Conservation (phyloP, 2,888 invertebrate genomes). For the Rotaria macrura region DNA sequence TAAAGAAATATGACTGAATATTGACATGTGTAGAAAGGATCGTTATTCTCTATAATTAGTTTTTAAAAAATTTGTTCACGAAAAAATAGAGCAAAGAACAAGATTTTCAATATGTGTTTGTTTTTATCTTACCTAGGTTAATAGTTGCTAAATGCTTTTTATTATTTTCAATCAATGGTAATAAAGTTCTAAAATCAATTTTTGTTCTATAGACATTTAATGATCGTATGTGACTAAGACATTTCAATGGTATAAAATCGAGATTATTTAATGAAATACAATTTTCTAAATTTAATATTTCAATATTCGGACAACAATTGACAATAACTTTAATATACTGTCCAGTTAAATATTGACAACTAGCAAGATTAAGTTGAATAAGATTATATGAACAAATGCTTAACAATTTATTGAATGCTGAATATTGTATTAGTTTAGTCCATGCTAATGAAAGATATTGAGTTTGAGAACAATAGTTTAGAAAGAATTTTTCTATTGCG, state of each 20-base stretch:
- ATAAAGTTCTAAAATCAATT: constrained; percentile 4
- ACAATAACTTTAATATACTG: not conserved
- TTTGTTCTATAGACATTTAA: constrained; percentile 9
- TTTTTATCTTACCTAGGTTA: not conserved
- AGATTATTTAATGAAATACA: not conserved
- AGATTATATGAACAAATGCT: not conserved
- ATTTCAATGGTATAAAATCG: constrained; percentile 9
- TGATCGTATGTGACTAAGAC: not conserved
- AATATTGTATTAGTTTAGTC: not conserved
- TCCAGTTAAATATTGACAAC: constrained; percentile 13
- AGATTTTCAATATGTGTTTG: no score
- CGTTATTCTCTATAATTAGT: no score
- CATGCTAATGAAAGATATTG: constrained; percentile 16
- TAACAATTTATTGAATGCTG: not conserved
- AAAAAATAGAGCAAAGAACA: no score
- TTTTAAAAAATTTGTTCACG: no score
- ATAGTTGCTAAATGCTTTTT: not conserved
- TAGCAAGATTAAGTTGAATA: not conserved
- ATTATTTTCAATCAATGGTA: constrained; percentile 4
- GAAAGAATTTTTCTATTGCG: not conserved
- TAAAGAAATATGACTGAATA: no score
- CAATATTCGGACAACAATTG: not conserved
- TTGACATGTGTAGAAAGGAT: no score
- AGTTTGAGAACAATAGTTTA: not conserved
- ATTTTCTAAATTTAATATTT: constrained; percentile 17